A percentile compares a stretch with the other conserved stretches of the same genome.
These are phyloP conservation scores for Amphiprion percula DNA, from an alignment of 2,113 vertebrate species.

Conservation along the genomic window DNA sequence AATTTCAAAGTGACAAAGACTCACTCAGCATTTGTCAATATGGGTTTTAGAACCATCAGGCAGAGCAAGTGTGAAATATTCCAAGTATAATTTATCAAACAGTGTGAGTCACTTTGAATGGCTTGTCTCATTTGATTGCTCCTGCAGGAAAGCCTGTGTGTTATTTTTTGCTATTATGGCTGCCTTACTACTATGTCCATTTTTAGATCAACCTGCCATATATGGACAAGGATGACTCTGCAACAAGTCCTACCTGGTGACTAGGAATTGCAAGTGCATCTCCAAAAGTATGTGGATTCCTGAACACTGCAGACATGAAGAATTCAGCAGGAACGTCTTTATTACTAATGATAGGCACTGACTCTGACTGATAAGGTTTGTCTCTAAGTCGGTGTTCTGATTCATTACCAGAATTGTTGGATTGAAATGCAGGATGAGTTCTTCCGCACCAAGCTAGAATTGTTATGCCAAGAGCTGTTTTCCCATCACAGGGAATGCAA, in stretches of 20 bases:
- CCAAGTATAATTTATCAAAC: slow-evolving; percentile 62
- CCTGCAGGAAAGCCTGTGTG: slow-evolving; percentile 49
- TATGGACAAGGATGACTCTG: slow-evolving; percentile 28
- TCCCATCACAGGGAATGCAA: no score
- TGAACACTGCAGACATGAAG: not conserved
- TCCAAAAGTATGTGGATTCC: not conserved
- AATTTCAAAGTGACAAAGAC: slow-evolving; percentile 48
- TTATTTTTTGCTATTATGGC: slow-evolving; percentile 26
- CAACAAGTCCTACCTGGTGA: slow-evolving; percentile 13
- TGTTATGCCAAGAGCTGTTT: not conserved
- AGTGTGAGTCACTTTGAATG: slow-evolving; percentile 68
- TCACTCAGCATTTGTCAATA: slow-evolving; percentile 55
- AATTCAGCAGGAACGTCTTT: not conserved
- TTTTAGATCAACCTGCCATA: slow-evolving; percentile 41
- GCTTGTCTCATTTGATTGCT: slow-evolving; percentile 62
- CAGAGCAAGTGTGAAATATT: slow-evolving; percentile 57
- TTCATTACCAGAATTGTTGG: slow-evolving; percentile 22
- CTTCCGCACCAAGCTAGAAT: not conserved
- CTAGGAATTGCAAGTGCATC: not conserved
- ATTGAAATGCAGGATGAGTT: not conserved
- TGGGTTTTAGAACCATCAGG: slow-evolving; percentile 46
- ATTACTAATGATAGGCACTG: slow-evolving; percentile 13
- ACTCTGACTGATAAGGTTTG: slow-evolving; percentile 19
- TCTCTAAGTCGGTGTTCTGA: slow-evolving; percentile 16
- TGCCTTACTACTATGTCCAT: slow-evolving; percentile 38